phyloP scores from a whole-genome alignment of 37 sponge, comb jelly and placozoan species.

The Bolinopsis microptera region DNA sequence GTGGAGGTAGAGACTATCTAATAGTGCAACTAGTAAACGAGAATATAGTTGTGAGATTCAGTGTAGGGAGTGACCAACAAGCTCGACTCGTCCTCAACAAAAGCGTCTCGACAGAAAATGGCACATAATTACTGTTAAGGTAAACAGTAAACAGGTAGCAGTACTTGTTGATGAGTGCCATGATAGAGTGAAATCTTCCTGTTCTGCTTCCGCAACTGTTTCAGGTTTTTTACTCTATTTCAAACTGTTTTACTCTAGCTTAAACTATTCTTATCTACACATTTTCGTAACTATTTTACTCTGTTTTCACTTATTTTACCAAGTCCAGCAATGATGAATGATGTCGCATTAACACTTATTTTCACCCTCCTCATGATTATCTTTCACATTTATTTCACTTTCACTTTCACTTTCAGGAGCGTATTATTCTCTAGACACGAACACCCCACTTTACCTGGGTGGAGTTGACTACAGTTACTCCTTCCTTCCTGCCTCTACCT shows the following conservation, averaged over 20 bases:
- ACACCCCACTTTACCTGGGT: constrained; percentile 56
- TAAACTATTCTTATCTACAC: no score
- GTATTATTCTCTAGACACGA: constrained; percentile 54
- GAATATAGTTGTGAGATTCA: not conserved
- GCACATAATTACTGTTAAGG: not conserved
- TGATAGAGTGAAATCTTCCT: not conserved
- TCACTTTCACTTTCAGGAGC: constrained; percentile 20
- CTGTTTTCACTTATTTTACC: no score
- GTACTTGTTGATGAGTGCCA: not conserved
- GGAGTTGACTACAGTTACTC: not conserved
- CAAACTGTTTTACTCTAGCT: not conserved
- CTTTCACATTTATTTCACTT: no score
- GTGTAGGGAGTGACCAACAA: not conserved
- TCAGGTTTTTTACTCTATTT: not conserved
- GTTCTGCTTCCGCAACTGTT: not conserved
- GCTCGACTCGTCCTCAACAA: not conserved
- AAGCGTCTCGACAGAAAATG: not conserved
- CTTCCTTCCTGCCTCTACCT: not conserved
- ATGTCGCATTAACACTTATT: no score
- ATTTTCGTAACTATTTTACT: no score
- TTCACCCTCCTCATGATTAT: no score
- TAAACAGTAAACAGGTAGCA: constrained; percentile 22
- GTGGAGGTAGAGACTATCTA: constrained; percentile 27
- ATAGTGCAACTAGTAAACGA: not conserved
- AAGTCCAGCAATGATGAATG: no score